Base-by-base conservation (phyloP, 2,888 invertebrate species). In the Panzeria rudis region DNA sequence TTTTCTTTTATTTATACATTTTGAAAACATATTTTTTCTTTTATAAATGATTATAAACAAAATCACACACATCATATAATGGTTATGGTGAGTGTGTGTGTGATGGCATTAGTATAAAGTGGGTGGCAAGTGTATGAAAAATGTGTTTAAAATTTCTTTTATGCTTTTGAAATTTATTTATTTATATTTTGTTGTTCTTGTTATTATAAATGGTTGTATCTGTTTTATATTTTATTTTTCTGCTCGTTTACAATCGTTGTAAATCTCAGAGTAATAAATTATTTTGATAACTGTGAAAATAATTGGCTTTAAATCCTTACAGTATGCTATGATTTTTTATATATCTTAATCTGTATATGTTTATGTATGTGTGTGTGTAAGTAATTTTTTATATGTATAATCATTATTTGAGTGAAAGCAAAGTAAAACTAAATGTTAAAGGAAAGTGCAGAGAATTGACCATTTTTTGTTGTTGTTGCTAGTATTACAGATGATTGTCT, bases 221-320 rank as follows among this genome's bases (percentile, higher is more conserved):
- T 79, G 62, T 66, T 73, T 73, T 66, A 66, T 56, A 64, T 38
- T 64, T 64, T 47, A 25, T 47, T 66, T 72, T 69, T 29, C 2
- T 73, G 38, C 59, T 56, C 73, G 62, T 66, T 69, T 59, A 50
- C 56, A 82, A 75, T 82, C 78, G 85, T 73, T 78, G 81, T 78
- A 82, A 82, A 85, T 85, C 81, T 85, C 62, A 73, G 73, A 71
- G 85, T 82, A 82, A 85, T 85, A 85, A 85, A 85, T 85, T 82
- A 85, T 81, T 81, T 82, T 85, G 85, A 85, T 85, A 85, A 85
- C 85, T 82, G 81, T 82, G 69, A 78, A 85, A 82, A 85, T 85
- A 85, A 85, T 85, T 85, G 85, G 85, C 82, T 85, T 82, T 85
- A 78, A 82, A 82, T 85, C 85, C 82, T 82, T 78, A 71, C 73